These are phyloP conservation scores for Microtus ochrogaster DNA, from an alignment of 2,113 vertebrate genomes.

Conservation along the genomic window DNA sequence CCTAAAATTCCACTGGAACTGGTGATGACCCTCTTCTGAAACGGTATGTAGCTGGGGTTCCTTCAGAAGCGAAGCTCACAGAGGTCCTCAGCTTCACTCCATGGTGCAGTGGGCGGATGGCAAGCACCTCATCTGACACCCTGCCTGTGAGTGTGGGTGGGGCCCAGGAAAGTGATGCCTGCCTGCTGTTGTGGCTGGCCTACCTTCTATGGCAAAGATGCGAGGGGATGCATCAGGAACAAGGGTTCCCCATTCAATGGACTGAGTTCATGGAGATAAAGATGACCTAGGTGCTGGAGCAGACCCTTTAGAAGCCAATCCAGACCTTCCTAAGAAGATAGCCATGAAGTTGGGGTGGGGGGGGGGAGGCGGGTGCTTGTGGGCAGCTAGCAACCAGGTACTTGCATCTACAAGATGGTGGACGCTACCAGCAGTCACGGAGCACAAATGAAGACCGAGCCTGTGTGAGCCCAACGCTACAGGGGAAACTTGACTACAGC, in stretches of 20 bases:
- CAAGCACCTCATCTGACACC: not conserved
- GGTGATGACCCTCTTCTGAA: not conserved
- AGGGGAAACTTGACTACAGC: accelerated
- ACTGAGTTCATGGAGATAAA: too few species aligned
- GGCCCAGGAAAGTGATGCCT: not conserved
- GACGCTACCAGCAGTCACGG: not conserved
- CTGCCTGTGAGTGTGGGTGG: not conserved
- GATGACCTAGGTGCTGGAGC: not conserved
- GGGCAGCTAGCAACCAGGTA: not conserved
- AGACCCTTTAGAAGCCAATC: not conserved
- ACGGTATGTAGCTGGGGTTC: not conserved
- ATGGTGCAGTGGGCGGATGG: not conserved
- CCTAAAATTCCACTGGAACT: not conserved
- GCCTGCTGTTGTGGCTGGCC: not conserved
- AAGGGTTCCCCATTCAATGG: not conserved
- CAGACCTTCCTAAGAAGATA: not conserved
- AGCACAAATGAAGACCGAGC: not conserved
- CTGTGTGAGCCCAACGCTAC: not conserved
- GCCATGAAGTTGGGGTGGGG: too few species aligned
- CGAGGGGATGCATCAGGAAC: not conserved
- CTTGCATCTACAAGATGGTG: not conserved
- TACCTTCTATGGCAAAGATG: not conserved
- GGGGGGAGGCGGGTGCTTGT: too few species aligned
- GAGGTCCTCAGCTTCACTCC: not conserved
- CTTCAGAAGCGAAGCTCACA: not conserved